Evolutionary conservation across 2,888 invertebrate genomes (phyloP).

Genomic region (Caenorhabditis imperialis): DNA sequence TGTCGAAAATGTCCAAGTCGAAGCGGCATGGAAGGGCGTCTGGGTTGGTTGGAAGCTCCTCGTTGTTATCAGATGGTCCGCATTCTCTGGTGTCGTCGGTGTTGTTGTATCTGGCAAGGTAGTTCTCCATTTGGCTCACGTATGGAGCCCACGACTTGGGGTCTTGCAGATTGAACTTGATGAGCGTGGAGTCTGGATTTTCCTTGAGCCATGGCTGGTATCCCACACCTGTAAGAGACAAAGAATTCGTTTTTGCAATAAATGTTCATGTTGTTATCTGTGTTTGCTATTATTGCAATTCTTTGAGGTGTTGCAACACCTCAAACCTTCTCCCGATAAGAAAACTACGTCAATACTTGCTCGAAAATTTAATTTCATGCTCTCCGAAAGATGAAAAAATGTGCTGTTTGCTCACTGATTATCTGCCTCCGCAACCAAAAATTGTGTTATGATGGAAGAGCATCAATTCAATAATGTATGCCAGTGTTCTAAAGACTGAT

Average conservation of each 20-base stretch:
- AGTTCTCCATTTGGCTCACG: constrained; percentile 64
- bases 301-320: constrained; percentile 16
- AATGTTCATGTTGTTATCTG: no score
- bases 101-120: constrained; percentile 71
- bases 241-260: no score
- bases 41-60: constrained; percentile 37
- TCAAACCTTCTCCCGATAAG: constrained; percentile 20
- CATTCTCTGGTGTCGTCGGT: constrained; percentile 70
- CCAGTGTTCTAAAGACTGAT: no score
- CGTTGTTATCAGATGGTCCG: constrained; percentile 59
- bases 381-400: constrained; percentile 8
- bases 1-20: constrained; percentile 63
- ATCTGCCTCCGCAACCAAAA: no score
- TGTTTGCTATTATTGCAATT: no score
- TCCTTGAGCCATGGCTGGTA: constrained; percentile 95
- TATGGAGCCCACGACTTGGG: constrained; percentile 60
- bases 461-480: no score
- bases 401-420: constrained; percentile 27
- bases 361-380: no score
- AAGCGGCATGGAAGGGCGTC: constrained; percentile 72
- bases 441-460: no score
- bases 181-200: constrained; percentile 94
- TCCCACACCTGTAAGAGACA: constrained; percentile 90
- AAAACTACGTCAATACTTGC: constrained; percentile 30
- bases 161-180: constrained; percentile 86